Evolutionary conservation across 2,113 vertebrate species (phyloP).

Genomic region (Equus quagga): DNA sequence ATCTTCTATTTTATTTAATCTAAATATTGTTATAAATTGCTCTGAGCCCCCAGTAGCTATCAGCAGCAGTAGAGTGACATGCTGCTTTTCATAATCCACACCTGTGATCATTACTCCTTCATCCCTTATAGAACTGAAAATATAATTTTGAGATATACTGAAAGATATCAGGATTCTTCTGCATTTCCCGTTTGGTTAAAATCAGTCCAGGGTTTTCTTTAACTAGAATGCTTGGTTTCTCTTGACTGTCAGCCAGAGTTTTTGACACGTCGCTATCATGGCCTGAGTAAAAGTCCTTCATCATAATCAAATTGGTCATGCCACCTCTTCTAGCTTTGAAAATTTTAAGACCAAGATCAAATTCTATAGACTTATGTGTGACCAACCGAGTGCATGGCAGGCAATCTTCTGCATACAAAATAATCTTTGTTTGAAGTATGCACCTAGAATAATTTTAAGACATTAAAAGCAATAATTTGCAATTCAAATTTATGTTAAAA

Average conservation of each 20-base stretch:
- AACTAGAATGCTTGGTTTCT: not conserved
- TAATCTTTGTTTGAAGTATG: not conserved
- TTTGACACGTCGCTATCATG: not conserved
- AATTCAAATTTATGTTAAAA: conserved; percentile 56
- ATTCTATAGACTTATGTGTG: not conserved
- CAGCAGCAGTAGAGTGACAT: not conserved
- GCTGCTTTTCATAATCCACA: not conserved
- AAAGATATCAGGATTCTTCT: not conserved
- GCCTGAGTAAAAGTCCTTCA: not conserved
- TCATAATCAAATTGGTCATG: not conserved
- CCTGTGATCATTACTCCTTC: not conserved
- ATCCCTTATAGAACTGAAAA: not conserved
- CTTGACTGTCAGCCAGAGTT: not conserved
- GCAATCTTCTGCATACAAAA: not conserved
- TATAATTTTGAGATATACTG: not conserved
- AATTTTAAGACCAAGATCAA: not conserved
- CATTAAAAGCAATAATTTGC: conserved; percentile 33
- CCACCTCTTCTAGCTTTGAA: not conserved
- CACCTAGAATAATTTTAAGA: conserved; percentile 29
- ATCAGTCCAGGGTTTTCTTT: not conserved
- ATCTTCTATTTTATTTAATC: not conserved
- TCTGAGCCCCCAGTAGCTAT: not conserved
- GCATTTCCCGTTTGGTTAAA: not conserved
- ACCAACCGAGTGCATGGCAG: not conserved
- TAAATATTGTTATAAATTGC: not conserved